Percentiles rank a stretch among this genome's conserved stretches.
Conservation (phyloP, 2,888 invertebrate genomes). For the Lingula anatina region DNA sequence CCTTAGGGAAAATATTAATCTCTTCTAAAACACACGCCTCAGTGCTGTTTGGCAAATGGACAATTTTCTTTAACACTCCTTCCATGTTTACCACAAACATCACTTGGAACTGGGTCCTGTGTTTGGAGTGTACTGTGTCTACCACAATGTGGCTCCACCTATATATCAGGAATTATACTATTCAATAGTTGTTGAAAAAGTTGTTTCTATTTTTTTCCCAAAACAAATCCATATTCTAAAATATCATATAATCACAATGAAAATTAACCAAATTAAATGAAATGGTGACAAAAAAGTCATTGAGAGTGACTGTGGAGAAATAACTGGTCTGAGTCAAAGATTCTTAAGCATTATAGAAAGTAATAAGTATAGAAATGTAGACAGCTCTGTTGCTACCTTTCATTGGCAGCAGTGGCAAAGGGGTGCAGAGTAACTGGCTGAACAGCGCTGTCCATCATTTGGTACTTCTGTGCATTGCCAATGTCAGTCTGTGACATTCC, state of each 20-base stretch:
- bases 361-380: too few species aligned
- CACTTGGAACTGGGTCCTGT: constrained; percentile 65
- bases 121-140: constrained; percentile 72
- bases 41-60: constrained; percentile 65
- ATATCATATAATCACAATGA: not conserved
- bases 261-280: too few species aligned
- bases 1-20: constrained; percentile 63
- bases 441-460: constrained; percentile 82
- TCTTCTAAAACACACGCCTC: constrained; percentile 80
- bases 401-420: constrained; percentile 66
- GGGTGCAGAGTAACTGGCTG: constrained; percentile 69
- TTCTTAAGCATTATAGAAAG: too few species aligned
- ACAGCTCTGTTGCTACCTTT: too few species aligned
- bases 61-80: constrained; percentile 75
- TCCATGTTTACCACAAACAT: constrained; percentile 74
- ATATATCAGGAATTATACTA: constrained; percentile 5
- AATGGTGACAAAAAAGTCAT: too few species aligned
- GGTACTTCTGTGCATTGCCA: constrained; percentile 61
- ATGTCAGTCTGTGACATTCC: too few species aligned
- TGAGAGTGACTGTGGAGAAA: too few species aligned
- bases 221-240: not conserved
- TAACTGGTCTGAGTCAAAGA: too few species aligned
- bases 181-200: not conserved
- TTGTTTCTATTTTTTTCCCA: not conserved
- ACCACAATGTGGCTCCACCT: constrained; percentile 62